phyloP scores from a whole-genome alignment of 2,888 invertebrate species.

The Ganaspis brasiliensis region DNA sequence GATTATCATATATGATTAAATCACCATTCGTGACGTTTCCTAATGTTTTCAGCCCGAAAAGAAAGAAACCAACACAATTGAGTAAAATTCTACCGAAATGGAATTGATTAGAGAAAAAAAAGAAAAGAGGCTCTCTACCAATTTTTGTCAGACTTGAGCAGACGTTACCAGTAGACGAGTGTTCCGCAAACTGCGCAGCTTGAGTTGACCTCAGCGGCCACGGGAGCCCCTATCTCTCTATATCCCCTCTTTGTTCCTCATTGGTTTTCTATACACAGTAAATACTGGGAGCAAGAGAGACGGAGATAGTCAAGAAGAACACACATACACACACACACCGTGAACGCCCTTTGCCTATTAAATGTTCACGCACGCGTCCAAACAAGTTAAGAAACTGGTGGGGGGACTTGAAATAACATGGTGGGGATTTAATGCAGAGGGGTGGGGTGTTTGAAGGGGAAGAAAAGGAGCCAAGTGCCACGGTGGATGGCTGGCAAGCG shows the following conservation, averaged over 20 bases:
- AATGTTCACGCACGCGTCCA: conserved; percentile 63
- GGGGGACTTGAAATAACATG: conserved; percentile 49
- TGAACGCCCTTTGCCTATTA: conserved; percentile 55
- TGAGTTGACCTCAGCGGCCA: conserved; percentile 56
- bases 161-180: conserved; percentile 37
- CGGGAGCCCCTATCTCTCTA: conserved; percentile 62
- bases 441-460: conserved; percentile 51
- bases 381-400: conserved; percentile 46
- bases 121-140: not conserved
- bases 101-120: not conserved
- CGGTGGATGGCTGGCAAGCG: conserved; percentile 77
- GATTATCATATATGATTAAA: not conserved
- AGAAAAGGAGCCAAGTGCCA: conserved; percentile 74
- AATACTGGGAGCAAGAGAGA: conserved; percentile 30
- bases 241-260: conserved; percentile 50
- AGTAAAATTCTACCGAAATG: not conserved
- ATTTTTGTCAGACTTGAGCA: conserved; percentile 8
- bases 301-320: conserved; percentile 44
- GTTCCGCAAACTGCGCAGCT: conserved; percentile 46
- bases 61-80: not conserved
- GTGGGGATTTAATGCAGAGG: conserved; percentile 55
- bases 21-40: not conserved
- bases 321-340: conserved; percentile 54
- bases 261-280: conserved; percentile 42
- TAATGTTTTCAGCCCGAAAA: not conserved